Conservation (phyloP, 2,888 invertebrate species). For the Notocelia uddmanniana region DNA sequence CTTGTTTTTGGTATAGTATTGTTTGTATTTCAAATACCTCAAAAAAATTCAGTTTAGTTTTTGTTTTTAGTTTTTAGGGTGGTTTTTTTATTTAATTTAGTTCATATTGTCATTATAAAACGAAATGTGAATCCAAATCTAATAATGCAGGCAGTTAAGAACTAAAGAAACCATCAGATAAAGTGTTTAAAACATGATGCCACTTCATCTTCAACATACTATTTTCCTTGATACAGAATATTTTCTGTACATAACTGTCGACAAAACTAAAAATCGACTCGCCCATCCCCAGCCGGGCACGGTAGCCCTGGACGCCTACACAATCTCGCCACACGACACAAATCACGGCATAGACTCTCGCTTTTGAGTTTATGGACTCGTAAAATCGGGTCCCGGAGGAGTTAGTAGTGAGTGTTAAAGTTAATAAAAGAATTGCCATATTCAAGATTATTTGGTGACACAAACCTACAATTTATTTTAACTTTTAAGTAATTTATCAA, state of each 20-base stretch:
- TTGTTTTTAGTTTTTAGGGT: no score
- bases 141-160: neutral
- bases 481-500: neutral
- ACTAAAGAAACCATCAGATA: neutral
- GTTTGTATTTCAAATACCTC: no score
- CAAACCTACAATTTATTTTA: neutral
- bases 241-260: slow-evolving; percentile 1
- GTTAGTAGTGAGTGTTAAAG: slow-evolving; percentile 2
- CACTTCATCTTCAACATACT: neutral
- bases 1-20: no score
- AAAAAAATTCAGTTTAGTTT: no score
- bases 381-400: slow-evolving; percentile 2
- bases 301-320: slow-evolving; percentile 73
- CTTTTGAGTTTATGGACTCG: slow-evolving; percentile 64
- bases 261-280: slow-evolving; percentile 44
- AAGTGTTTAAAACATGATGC: neutral
- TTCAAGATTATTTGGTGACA: neutral
- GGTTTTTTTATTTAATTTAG: no score
- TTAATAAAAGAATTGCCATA: slow-evolving; percentile 18
- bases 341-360: slow-evolving; percentile 72
- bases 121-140: no score
- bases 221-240: neutral
- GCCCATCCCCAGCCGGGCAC: slow-evolving; percentile 55
- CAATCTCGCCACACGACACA: slow-evolving; percentile 68
- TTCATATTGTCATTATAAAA: no score